These are phyloP conservation scores for Chunga burmeisteri DNA, from an alignment of 2,113 vertebrate genomes.

Conservation along the genomic window DNA sequence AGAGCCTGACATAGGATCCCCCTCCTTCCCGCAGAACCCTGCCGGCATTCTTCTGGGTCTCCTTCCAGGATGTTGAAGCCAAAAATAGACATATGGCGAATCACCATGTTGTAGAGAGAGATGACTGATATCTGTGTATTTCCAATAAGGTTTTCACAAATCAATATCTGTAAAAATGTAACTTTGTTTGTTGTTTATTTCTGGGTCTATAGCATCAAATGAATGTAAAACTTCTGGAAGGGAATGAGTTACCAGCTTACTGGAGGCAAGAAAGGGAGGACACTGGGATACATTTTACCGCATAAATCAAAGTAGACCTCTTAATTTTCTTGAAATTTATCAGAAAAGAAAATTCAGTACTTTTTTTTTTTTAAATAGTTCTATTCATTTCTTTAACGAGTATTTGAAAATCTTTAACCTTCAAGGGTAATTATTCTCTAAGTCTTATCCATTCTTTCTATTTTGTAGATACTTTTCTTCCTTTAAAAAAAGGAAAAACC, in stretches of 20 bases:
- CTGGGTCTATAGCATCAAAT: neutral
- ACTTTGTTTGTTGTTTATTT: neutral
- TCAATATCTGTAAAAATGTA: neutral
- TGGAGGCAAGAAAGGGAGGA: neutral
- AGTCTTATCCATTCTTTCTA: conserved; percentile 3
- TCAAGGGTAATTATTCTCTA: conserved; percentile 27
- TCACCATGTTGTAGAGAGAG: neutral
- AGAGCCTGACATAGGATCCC: neutral
- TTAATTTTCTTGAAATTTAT: conserved; percentile 17
- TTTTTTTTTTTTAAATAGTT: neutral
- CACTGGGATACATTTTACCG: neutral
- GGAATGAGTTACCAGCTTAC: neutral
- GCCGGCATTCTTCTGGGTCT: neutral
- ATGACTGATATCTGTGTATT: neutral
- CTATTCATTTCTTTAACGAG: conserved; percentile 43
- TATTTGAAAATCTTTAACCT: conserved; percentile 29
- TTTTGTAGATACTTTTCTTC: conserved; percentile 35
- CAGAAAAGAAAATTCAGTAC: neutral
- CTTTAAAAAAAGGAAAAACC: neutral
- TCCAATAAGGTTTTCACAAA: neutral
- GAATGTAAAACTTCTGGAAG: neutral
- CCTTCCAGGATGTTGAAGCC: neutral
- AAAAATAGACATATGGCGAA: rapidly evolving
- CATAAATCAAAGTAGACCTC: neutral
- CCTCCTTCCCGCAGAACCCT: neutral